Base-by-base conservation (phyloP, 2,888 invertebrate species). In the Lycia hirtaria region DNA sequence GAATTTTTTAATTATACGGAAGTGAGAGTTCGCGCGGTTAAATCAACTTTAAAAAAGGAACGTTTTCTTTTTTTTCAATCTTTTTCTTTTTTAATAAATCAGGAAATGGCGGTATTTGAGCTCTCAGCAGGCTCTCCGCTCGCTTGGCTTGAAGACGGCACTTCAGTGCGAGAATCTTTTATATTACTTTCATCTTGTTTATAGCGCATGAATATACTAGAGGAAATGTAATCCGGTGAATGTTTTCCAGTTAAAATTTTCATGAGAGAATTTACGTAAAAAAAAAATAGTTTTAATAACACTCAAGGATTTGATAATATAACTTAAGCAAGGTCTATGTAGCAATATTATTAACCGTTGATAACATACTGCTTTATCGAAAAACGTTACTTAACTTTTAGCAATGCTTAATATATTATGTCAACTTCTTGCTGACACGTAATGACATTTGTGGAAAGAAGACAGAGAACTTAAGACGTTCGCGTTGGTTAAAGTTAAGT, bases 1-100 rank as follows among this genome's bases (percentile, higher is more conserved):
- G 67, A 60, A 68, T 78, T 83, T 80, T 80, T 82, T 82, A 85
- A 85, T 83, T 83, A 82, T 76, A 79, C 79, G 81, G 80, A 83
- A 83, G 75, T 67, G 58, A 65, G 72, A 74, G 76, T 65, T 67
- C 59, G 64, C 62, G 68, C 64, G 65, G 68, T 59, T 62, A 68
- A 67, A 64, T 64, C 64, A 62, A 63, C 61, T 50, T 50, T 17
- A 53, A 58, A 49, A 47, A 53, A 53, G 28, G 52, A 40, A 54
- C 44, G 47, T 45, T 53, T 48, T 53, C 48, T 48, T 58, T 49
- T 49, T 48, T 49, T 49, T 48, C 24, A 53, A 26, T 22, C 37
- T 61, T 64, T 63, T 56, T 40, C 40, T 40, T 40, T 65, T 65
- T 62, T 58, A 60, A 64, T 64, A 64, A 66, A 64, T 61, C 62